Evolutionary conservation across 2,888 invertebrate species (phyloP).

Genomic region (Ichneumoninae sp.): DNA sequence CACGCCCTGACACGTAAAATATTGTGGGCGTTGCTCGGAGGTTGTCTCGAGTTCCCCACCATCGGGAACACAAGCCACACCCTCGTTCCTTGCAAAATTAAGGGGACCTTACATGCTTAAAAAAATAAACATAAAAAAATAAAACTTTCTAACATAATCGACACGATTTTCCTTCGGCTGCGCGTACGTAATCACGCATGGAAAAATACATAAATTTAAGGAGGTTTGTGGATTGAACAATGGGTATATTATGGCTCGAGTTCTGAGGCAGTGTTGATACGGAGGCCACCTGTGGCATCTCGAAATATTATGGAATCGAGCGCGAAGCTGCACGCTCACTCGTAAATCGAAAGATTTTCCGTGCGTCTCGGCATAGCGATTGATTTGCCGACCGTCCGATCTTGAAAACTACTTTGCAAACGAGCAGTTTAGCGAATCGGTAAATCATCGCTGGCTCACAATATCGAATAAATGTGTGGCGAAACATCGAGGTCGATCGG

Average conservation of each 20-base stretch:
- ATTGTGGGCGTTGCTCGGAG: constrained; percentile 75
- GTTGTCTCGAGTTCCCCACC: constrained; percentile 75
- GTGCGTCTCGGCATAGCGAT: constrained; percentile 57
- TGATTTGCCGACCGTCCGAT: neutral
- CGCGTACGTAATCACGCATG: neutral
- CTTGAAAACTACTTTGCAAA: constrained; percentile 44
- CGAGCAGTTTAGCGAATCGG: constrained; percentile 71
- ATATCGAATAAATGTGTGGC: constrained; percentile 6
- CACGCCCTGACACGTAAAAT: constrained; percentile 63
- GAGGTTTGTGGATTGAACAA: neutral
- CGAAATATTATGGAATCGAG: neutral
- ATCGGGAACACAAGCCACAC: constrained; percentile 49
- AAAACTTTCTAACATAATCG: neutral
- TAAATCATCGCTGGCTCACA: constrained; percentile 71
- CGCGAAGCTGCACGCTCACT: constrained; percentile 43
- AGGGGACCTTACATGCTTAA: neutral
- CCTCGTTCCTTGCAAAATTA: constrained; percentile 25
- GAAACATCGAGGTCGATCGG: neutral
- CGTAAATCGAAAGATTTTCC: constrained; percentile 75
- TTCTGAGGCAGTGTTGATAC: neutral
- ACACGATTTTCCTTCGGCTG: neutral
- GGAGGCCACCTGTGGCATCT: constrained; percentile 5
- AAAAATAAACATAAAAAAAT: neutral
- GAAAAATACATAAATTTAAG: neutral
- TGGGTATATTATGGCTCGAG: neutral